Evolutionary conservation across 2,113 vertebrate species (phyloP).

Genomic region (Platanista minor): DNA sequence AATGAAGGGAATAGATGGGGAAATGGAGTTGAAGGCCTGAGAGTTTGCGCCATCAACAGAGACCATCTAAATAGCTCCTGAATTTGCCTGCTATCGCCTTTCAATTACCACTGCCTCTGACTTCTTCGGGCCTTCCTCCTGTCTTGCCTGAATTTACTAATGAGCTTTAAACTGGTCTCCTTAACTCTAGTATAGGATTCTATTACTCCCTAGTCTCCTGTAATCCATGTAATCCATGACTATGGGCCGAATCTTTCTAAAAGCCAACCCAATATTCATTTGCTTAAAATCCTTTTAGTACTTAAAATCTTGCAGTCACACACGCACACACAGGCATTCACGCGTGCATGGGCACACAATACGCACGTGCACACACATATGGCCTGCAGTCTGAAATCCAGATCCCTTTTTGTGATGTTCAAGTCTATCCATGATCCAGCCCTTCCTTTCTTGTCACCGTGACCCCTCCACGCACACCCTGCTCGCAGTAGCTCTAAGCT

Average conservation of each 20-base stretch:
- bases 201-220: not conserved
- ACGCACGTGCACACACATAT: not conserved
- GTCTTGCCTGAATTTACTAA: conserved; percentile 5
- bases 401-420: not conserved
- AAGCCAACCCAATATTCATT: not conserved
- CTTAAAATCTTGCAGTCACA: not conserved
- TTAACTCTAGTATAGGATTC: not conserved
- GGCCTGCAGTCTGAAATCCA: not conserved
- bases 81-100: not conserved
- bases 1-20: not conserved
- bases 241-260: not conserved
- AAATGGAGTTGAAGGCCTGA: not conserved
- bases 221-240: not conserved
- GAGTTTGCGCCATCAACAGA: not conserved
- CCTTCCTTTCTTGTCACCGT: not conserved
- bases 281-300: not conserved
- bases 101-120: not conserved
- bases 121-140: not conserved
- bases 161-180: not conserved
- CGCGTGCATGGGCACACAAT: too few species aligned
- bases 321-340: not conserved
- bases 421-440: not conserved
- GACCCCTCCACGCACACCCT: not conserved
- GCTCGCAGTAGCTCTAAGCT: not conserved
- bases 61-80: not conserved